Evolutionary conservation across 1,140 invertebrate species (phyloP).

Genomic region (Nasonia vitripennis): DNA sequence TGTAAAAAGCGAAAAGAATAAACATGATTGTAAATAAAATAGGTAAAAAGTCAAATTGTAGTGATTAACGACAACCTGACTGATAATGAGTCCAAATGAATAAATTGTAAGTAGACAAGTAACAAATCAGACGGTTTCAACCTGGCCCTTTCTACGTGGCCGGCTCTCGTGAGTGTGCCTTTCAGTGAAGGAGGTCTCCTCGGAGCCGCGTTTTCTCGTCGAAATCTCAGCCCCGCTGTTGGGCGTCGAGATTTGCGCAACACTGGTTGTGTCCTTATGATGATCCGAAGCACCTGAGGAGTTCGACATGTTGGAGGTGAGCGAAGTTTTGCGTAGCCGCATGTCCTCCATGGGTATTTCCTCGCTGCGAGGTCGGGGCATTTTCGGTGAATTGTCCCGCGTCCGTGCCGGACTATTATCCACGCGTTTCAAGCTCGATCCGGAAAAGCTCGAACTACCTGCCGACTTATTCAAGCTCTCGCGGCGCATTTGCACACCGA

Average conservation of each 20-base stretch:
- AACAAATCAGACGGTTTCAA: slow-evolving; percentile 81
- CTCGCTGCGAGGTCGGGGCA: slow-evolving; percentile 84
- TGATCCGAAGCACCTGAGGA: slow-evolving; percentile 53
- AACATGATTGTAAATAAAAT: neutral
- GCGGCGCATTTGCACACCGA: slow-evolving; percentile 79
- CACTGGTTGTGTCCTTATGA: slow-evolving; percentile 30
- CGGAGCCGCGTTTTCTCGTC: slow-evolving; percentile 71
- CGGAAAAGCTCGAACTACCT: slow-evolving; percentile 56
- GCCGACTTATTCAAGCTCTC: slow-evolving; percentile 68
- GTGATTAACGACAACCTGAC: neutral
- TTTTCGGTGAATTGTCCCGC: slow-evolving; percentile 81
- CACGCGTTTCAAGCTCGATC: slow-evolving; percentile 60
- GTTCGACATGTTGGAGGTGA: slow-evolving; percentile 60
- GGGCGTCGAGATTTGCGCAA: slow-evolving; percentile 37
- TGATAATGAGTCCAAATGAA: neutral
- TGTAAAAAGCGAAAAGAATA: neutral
- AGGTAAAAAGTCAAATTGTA: neutral
- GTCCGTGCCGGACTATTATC: slow-evolving; percentile 66
- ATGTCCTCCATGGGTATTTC: slow-evolving; percentile 91
- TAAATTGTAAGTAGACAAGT: neutral
- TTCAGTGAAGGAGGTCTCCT: slow-evolving; percentile 83
- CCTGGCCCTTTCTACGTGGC: slow-evolving; percentile 77
- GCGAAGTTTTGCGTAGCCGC: slow-evolving; percentile 70
- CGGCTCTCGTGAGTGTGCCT: slow-evolving; percentile 67
- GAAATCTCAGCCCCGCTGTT: slow-evolving; percentile 15